Base-by-base conservation (phyloP, 2,888 invertebrate species). In the Scaptomyza parva region DNA sequence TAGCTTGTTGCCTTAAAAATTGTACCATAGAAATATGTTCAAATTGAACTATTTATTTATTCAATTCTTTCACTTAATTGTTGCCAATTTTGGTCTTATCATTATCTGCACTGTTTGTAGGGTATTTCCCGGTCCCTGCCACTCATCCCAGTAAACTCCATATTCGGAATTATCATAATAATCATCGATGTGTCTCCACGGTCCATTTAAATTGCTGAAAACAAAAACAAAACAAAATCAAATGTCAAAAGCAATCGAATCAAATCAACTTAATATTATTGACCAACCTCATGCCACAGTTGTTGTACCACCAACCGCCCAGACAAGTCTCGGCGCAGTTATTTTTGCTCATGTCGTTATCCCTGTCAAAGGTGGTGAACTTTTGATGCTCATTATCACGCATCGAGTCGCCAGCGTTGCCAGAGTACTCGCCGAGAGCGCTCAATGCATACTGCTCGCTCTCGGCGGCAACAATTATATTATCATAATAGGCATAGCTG, bases 251-350 rank as follows among this genome's bases (percentile, higher is more conserved):
- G 0, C 12, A 12, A 18, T 17, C 12, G 0, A 35, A 24, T 24
- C 22, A 3, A 20, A 20, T 30, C 18, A 30, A 14, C 20, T 18
- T 9, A 9, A 24, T 35, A 11, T 39, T 51, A 14, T 39, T 51
- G 39, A 73, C 68, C 55, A 78, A 93, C 94, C 94, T 94, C 72
- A 93, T 93, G 73, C 95, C 95, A 75, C 95, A 95, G 37, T 94
- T 93, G 77, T 93, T 94, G 88, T 95, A 95, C 95, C 95, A 95
- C 95, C 95, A 95, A 1, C 94, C 95, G 0, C 95, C 95, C 2
- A 93, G 93, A 71, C 95, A 95, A 54, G 94, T 93, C 39, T 91
- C 89, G 0, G 95, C 94, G 89, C 95, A 95, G 60, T 93, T 93
- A 1, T 94, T 94, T 59, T 94, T 94, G 24, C 92, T 92, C 94